A percentile compares a stretch with the other conserved stretches of the same genome.
Conservation (phyloP, 2,888 invertebrate genomes). For the Girardia tigrina region DNA sequence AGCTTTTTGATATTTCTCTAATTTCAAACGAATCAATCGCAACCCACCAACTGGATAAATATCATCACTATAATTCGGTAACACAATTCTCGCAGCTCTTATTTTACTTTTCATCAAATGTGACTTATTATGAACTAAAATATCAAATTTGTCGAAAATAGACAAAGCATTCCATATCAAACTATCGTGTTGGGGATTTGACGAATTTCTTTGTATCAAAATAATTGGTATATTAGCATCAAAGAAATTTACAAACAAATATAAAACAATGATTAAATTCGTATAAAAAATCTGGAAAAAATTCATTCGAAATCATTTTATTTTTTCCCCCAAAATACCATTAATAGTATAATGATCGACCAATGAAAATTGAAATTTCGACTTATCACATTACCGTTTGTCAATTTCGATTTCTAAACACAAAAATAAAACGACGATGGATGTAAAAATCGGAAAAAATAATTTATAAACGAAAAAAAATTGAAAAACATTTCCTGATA, state of each 20-base stretch:
- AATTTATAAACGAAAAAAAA: too few relatives aligned
- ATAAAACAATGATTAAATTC: background rate
- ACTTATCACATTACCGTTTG: too few relatives aligned
- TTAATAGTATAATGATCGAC: background rate
- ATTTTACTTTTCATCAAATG: background rate
- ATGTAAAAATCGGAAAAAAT: too few relatives aligned
- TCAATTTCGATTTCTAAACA: too few relatives aligned
- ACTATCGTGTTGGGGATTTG: background rate
- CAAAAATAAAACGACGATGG: too few relatives aligned
- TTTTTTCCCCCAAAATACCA: background rate
- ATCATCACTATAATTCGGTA: background rate
- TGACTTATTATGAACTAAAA: background rate
- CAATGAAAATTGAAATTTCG: too few relatives aligned
- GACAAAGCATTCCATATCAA: background rate
- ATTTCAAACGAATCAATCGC: background rate
- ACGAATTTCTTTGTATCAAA: background rate
- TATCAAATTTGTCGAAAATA: background rate
- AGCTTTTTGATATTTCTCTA: background rate
- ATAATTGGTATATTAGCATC: background rate
- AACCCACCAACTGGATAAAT: background rate
- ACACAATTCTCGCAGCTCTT: background rate
- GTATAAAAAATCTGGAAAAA: background rate
- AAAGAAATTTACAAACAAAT: background rate
- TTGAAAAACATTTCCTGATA: too few relatives aligned
- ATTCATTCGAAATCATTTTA: background rate